These are phyloP conservation scores for Porphyrio hochstetteri DNA, from an alignment of 2,113 vertebrate species.

Conservation along the genomic window DNA sequence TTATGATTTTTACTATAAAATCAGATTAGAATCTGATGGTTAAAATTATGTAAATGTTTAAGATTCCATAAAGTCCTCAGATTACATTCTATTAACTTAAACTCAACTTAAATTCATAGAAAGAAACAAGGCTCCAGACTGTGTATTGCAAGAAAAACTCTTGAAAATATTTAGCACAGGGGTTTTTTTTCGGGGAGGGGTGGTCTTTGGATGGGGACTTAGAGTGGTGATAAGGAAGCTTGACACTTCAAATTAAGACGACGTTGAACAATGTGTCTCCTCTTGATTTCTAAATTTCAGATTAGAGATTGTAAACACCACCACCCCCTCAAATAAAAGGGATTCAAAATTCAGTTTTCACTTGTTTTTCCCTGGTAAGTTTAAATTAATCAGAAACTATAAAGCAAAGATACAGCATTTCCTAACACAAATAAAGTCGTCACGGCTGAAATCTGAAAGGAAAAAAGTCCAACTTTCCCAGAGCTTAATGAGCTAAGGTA, in stretches of 20 bases:
- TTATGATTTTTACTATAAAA: background rate
- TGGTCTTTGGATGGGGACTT: background rate
- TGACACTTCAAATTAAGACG: background rate
- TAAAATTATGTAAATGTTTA: background rate
- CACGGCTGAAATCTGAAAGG: background rate
- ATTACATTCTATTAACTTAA: background rate
- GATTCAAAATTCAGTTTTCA: background rate
- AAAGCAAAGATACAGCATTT: background rate
- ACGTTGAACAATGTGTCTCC: background rate
- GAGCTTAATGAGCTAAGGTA: background rate
- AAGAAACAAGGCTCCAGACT: background rate
- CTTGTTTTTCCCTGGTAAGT: background rate
- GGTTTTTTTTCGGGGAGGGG: background rate
- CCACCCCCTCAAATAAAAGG: background rate
- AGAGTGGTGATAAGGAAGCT: background rate
- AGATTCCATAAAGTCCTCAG: background rate
- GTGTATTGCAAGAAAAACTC: background rate
- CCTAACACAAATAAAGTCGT: background rate
- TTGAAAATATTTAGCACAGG: accelerated
- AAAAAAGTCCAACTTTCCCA: background rate
- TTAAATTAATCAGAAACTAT: background rate
- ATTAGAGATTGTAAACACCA: background rate
- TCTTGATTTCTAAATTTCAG: background rate
- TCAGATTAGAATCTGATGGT: background rate
- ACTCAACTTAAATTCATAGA: background rate